Evolutionary conservation across 2,888 invertebrate species (phyloP), one percentile per base, ranked within the genome.

Genomic region (Suillia variegata): DNA sequence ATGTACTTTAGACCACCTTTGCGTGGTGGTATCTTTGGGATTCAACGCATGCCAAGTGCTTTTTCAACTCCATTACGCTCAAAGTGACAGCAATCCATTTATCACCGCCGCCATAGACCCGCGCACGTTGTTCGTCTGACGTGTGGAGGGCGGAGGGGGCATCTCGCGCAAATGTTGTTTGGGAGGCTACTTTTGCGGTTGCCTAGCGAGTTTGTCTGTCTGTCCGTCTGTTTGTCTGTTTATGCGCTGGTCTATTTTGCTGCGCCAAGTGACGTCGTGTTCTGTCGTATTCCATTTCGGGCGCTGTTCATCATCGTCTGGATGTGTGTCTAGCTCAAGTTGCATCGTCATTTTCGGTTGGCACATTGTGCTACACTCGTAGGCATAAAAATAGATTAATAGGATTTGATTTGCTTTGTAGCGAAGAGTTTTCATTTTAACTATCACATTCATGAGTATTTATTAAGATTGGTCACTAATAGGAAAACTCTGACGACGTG

Each of bases 41-140:
- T n/a, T n/a, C n/a, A n/a, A n/a, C n/a, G n/a, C n/a, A n/a, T n/a
- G n/a, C n/a, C n/a, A n/a, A 31, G 31, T 33, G 22, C 38, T 56
- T 48, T 53, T 55, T 54, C 53, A 58, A 56, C 56, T 62, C 58
- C 54, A 59, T 62, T 62, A 50, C 54, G 45, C 38, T 50, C 50
- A 38, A 54, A 52, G 34, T 64, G 59, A 64, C 66, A 60, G 61
- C 12, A 58, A 59, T 56, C 68, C 71, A 78, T 78, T 75, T 77
- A 75, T 76, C 76, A 74, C 55, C 50, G n/a, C n/a, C n/a, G n/a
- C n/a, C n/a, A n/a, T n/a, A n/a, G n/a, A n/a, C n/a, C n/a, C n/a
- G n/a, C n/a, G n/a, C n/a, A n/a, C n/a, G n/a, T n/a, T n/a, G n/a
- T n/a, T n/a, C n/a, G n/a, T n/a, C n/a, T n/a, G n/a, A n/a, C n/a